A percentile compares a stretch with the other conserved stretches of the same genome.
phyloP scores from a whole-genome alignment of 2,797 vertebrate species.

The Mormyrops boulengeri region DNA sequence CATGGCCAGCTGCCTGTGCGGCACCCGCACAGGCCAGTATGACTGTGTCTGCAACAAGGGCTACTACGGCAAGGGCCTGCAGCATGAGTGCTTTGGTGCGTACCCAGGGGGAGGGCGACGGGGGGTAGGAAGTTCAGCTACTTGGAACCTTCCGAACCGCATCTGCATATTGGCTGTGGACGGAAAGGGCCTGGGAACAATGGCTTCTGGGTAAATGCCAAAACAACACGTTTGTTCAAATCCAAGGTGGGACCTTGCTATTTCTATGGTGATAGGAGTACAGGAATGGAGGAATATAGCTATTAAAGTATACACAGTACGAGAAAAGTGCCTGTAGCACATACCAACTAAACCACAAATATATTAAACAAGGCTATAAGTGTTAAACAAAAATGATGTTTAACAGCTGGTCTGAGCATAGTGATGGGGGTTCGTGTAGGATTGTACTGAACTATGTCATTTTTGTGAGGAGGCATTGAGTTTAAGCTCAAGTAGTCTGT shows the following conservation, averaged over 20 bases:
- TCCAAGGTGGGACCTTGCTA: neutral
- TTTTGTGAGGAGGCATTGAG: neutral
- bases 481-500: neutral
- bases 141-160: neutral
- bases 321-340: neutral
- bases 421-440: neutral
- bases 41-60: conserved; percentile 95
- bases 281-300: neutral
- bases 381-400: neutral
- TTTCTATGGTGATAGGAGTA: neutral
- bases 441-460: neutral
- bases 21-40: conserved; percentile 90
- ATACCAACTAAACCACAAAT: neutral
- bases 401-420: neutral
- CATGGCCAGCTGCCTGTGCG: conserved; percentile 96
- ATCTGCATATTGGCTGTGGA: neutral
- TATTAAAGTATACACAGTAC: neutral
- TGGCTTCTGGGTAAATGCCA: neutral
- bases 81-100: conserved; percentile 84
- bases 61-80: conserved; percentile 88
- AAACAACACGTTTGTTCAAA: neutral
- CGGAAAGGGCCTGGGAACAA: neutral
- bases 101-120: neutral
- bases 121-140: neutral
- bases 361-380: neutral